Evolutionary conservation across 23 tunicate genomes (phyloP), one percentile per base, ranked within the genome.

Genomic region (Clavelina lepadiformis): DNA sequence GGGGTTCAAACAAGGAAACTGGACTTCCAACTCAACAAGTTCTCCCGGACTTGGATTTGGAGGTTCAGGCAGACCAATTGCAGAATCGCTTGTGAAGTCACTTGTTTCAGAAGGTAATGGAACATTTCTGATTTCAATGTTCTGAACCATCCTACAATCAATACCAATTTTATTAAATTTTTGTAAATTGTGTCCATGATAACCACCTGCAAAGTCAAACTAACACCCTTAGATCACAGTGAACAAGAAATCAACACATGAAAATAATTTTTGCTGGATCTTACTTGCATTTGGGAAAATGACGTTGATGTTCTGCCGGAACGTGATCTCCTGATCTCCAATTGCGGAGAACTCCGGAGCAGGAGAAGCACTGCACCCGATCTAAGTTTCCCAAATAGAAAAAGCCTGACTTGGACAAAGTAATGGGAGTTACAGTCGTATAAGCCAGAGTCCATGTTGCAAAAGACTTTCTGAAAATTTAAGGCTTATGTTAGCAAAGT

Each of bases 281-380:
- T 5, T 28, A 66, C 72, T 66, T 66, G 72, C 72, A 66, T 5
- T 46, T 21, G 5, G 72, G 72, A 66, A 66, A 45, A 23, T 45
- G 35, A 5, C 21, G 28, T 24, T 20, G 11, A 25, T 66, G 72
- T 28, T 66, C 46, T 23, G 26, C 24, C 3, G 46, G 56, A 26
- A 66, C 72, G 29, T 66, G 20, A 46, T 66, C 72, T 3, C 24
- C 24, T 3, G 11, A 22, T 5, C 26, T 66, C 72, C 72, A 66
- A 57, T 66, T 66, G 26, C 72, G 41, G 25, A 66, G 35, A 22
- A 66, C 72, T 3, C 72, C 72, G 35, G 72, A 46, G 57, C 72
- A 66, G 3, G 72, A 66, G 35, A 66, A 66, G 29, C 72, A 66
- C 47, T 66, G 72, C 46, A 66, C 72, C 8, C 72, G 56, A 57